A percentile compares a stretch with the other conserved stretches of the same genome.
phyloP scores from a whole-genome alignment of 2,113 vertebrate species.

The Laterallus jamaicensis region DNA sequence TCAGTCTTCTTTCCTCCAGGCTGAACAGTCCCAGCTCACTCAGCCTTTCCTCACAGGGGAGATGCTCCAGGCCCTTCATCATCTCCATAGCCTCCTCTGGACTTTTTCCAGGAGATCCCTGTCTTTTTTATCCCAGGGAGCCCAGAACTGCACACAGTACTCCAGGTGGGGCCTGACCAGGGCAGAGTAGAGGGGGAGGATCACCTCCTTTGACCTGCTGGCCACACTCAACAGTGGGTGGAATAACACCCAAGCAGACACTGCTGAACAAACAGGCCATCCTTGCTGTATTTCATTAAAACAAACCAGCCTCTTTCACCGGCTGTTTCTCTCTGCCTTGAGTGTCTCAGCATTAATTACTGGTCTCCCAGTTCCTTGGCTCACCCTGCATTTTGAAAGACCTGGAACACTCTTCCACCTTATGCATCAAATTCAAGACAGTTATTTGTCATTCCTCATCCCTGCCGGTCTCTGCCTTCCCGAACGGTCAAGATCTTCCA shows the following conservation, averaged over 20 bases:
- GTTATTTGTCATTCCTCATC: constrained; percentile 30
- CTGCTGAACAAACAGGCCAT: neutral
- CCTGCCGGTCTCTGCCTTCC: neutral
- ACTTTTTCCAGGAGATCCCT: no score
- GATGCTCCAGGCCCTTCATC: no score
- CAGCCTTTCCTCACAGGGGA: no score
- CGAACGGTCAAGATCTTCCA: neutral
- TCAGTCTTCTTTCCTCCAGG: no score
- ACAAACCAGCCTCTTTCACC: neutral
- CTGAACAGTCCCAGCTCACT: no score
- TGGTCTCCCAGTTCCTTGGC: neutral
- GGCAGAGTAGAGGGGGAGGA: no score
- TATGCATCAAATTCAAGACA: neutral
- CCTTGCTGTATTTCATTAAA: neutral
- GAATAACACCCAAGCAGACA: neutral
- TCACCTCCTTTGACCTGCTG: no score
- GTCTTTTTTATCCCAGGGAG: no score
- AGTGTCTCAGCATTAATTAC: neutral
- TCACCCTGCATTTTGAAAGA: neutral
- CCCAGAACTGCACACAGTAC: no score
- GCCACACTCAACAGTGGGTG: neutral
- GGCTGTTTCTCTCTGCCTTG: neutral
- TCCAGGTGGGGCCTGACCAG: no score
- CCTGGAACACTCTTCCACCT: neutral
- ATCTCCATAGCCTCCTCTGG: no score